These are phyloP conservation scores for Exaiptasia diaphana DNA, from an alignment of 64 coral and sea anemone species.

Conservation along the genomic window DNA sequence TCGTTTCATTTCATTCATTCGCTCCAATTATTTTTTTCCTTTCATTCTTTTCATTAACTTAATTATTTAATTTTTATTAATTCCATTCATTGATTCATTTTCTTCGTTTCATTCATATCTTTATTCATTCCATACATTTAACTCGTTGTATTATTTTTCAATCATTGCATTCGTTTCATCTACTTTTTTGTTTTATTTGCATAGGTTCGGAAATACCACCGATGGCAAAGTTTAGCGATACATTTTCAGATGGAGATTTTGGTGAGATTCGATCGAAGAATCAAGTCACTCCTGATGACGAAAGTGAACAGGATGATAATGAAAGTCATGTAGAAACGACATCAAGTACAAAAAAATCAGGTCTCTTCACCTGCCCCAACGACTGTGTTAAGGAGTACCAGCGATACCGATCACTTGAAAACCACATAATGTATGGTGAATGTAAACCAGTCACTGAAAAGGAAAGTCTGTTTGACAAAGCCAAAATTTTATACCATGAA, in stretches of 20 bases:
- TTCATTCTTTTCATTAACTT: no score
- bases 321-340: background rate
- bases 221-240: background rate
- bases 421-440: slow-evolving; percentile 35
- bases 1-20: no score
- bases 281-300: background rate
- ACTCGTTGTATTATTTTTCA: no score
- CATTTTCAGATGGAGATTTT: background rate
- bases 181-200: background rate
- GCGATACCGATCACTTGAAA: background rate
- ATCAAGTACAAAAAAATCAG: no score
- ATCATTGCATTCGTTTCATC: no score
- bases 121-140: no score
- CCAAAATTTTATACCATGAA: background rate
- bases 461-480: background rate
- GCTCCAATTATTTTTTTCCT: no score
- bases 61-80: no score
- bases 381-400: slow-evolving; percentile 11
- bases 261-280: background rate
- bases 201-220: background rate
- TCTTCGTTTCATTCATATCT: no score
- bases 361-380: slow-evolving; percentile 15
- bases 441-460: background rate
- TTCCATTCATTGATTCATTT: no score
- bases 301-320: background rate